A percentile compares a stretch with the other conserved stretches of the same genome.
These are phyloP conservation scores for Acronicta alni DNA, from an alignment of 2,888 invertebrate species.

Conservation along the genomic window DNA sequence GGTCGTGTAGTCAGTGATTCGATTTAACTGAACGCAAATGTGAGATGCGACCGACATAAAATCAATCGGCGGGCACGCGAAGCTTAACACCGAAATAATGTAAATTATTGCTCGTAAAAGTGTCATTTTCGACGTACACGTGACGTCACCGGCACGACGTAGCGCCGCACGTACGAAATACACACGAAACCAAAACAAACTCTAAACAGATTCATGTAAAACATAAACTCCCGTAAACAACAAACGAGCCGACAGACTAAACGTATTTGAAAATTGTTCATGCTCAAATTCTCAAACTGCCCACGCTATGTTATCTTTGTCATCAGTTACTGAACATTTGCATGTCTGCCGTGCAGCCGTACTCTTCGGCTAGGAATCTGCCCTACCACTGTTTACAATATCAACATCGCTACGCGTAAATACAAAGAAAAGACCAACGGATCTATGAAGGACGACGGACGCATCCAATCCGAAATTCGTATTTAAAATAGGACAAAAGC, in stretches of 20 bases:
- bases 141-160: conserved; percentile 78
- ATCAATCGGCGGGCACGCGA: conserved; percentile 88
- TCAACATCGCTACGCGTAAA: conserved; percentile 49
- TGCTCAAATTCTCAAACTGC: conserved; percentile 76
- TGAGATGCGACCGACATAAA: conserved; percentile 86
- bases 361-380: conserved; percentile 54
- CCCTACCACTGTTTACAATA: conserved; percentile 60
- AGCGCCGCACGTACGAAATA: conserved; percentile 58
- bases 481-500: conserved; percentile 87
- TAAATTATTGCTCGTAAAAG: conserved; percentile 89
- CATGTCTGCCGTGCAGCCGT: conserved; percentile 71
- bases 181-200: conserved; percentile 58
- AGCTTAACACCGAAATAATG: conserved; percentile 87
- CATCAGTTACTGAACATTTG: conserved; percentile 79
- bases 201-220: conserved; percentile 56
- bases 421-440: conserved; percentile 52
- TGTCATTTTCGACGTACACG: conserved; percentile 87
- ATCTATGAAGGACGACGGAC: conserved; percentile 70
- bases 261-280: conserved; percentile 74
- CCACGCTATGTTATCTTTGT: conserved; percentile 81
- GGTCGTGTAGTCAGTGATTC: conserved; percentile 84
- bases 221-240: conserved; percentile 57
- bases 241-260: conserved; percentile 55
- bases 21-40: conserved; percentile 85
- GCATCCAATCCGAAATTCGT: conserved; percentile 78